Conservation (phyloP, 2,888 invertebrate genomes). For the Amiota communis region DNA sequence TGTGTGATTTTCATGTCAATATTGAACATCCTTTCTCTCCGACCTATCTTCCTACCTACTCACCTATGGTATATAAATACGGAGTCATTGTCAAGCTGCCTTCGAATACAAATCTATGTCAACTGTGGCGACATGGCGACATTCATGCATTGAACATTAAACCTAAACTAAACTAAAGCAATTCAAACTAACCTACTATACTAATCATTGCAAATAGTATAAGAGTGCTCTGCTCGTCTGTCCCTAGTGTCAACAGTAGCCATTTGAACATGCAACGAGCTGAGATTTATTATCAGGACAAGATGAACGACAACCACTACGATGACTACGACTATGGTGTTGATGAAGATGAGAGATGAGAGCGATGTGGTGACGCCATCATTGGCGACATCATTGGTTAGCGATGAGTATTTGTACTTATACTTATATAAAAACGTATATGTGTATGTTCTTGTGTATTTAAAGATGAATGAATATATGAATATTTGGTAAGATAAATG, state of each 20-base stretch:
- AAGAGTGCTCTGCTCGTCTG: constrained; percentile 22
- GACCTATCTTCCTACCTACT: background rate
- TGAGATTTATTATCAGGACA: constrained; percentile 23
- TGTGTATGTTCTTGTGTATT: too few species aligned
- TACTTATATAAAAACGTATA: too few species aligned
- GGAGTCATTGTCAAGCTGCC: background rate
- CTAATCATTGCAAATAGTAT: constrained; percentile 28
- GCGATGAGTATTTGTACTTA: background rate
- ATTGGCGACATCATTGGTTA: constrained; percentile 15
- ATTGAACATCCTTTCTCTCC: constrained; percentile 8
- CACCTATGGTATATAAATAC: background rate
- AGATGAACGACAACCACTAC: constrained; percentile 5
- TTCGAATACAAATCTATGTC: background rate
- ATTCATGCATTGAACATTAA: background rate
- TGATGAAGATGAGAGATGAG: too few species aligned
- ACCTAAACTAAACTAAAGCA: constrained; percentile 10
- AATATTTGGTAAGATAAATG: background rate
- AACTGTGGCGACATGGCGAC: background rate
- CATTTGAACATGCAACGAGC: constrained; percentile 24
- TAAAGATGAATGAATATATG: constrained; percentile 15
- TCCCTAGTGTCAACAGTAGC: constrained; percentile 20
- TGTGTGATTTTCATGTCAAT: constrained; percentile 13
- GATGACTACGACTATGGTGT: background rate
- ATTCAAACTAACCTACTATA: constrained; percentile 23
- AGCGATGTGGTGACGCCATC: too few species aligned